These are phyloP conservation scores for Scaptomyza hsui DNA, from an alignment of 1,140 invertebrate species.

Conservation along the genomic window DNA sequence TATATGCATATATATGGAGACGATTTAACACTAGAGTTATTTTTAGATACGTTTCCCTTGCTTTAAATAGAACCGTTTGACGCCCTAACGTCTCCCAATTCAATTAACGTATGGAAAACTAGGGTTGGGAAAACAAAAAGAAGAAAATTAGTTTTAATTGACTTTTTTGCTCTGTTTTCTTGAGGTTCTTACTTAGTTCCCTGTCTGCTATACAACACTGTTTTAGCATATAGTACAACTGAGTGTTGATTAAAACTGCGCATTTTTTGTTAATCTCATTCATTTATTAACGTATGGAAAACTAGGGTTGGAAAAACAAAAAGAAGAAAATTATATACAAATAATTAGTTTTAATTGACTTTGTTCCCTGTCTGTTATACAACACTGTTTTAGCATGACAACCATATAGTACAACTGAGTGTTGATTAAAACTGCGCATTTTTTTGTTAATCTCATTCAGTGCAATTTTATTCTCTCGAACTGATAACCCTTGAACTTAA, in stretches of 20 bases:
- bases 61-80: background rate
- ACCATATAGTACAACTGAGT: background rate
- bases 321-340: too few species aligned
- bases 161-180: too few species aligned
- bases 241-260: too few species aligned
- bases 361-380: background rate
- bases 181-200: too few species aligned
- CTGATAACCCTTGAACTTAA: slow-evolving; percentile 13
- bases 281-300: background rate
- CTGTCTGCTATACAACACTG: too few species aligned
- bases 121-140: too few species aligned
- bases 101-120: slow-evolving; percentile 1
- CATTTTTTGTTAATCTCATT: too few species aligned
- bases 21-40: slow-evolving; percentile 6
- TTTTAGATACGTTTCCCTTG: background rate
- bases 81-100: background rate
- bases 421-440: background rate
- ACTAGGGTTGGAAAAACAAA: background rate
- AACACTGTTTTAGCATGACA: slow-evolving; percentile 2
- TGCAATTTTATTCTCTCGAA: background rate
- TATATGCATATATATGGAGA: background rate
- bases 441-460: background rate
- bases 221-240: too few species aligned
- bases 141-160: too few species aligned
- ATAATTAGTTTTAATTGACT: too few species aligned